Base-by-base conservation (phyloP, 2,888 invertebrate genomes). In the Protodeltote pygarga region DNA sequence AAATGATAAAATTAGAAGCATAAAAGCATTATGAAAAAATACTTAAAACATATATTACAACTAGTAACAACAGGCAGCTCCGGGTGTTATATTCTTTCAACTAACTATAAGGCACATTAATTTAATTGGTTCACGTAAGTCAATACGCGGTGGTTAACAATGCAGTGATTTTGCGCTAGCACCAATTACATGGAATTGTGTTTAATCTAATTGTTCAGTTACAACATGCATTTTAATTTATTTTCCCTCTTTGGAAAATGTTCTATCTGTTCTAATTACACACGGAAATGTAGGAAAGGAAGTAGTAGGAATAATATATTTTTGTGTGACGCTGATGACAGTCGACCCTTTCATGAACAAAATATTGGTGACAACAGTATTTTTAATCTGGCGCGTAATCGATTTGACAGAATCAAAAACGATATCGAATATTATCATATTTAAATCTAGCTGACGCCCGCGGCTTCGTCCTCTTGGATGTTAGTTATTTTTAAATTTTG, bases 151-250 rank as follows among this genome's bases (percentile, higher is more conserved):
- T 51, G 23, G 19, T 65, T 61, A 66, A 69, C 66, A 68, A 67
- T 58, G 57, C 62, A 66, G 65, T 70, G 64, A 78, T 75, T 78
- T 69, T 69, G 70, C 76, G 72, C 65, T 69, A 71, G 68, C 67
- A 72, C 61, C 66, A 77, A 77, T 81, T 79, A 77, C 61, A 59
- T 52, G 55, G 71, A 72, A 66, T 69, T 62, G 65, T 59, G 66
- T 72, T 74, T 71, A 71, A 72, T 65, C 63, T 64, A 67, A 73
- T 75, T 66, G 73, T 69, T 58, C 53, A 46, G 65, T 63, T 65
- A 46, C 65, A 58, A 60, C 63, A 65, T 53, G 50, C 49, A 47
- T 52, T 58, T 59, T 45, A 40, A 61, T 50, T 54, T 44, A 48
- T 48, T 57, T 63, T 54, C 32, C 45, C 44, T 33, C 35, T 40